Evolutionary conservation across 2,113 vertebrate genomes (phyloP).

Genomic region (Onychorhynchus coronatus): DNA sequence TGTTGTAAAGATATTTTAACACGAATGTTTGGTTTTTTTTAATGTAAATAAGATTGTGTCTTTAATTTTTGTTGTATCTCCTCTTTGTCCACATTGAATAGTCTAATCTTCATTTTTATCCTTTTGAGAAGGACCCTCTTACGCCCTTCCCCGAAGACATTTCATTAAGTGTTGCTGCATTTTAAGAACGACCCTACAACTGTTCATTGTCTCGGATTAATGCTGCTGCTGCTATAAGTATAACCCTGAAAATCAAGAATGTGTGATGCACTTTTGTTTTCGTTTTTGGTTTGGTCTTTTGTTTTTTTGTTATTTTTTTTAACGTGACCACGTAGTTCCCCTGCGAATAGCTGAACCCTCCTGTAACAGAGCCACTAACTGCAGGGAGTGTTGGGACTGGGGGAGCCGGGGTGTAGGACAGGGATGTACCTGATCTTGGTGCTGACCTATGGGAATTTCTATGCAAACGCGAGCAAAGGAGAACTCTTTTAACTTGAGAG

Average conservation of each 20-base stretch:
- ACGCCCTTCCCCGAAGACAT: conserved; percentile 67
- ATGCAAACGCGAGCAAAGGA: conserved; percentile 64
- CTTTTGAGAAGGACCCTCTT: conserved; percentile 63
- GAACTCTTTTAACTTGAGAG: conserved; percentile 56
- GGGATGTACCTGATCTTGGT: conserved; percentile 49
- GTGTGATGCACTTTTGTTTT: conserved; percentile 77
- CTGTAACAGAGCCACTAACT: conserved; percentile 70
- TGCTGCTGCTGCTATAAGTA: conserved; percentile 80
- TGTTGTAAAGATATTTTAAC: conserved; percentile 72
- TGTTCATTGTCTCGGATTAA: conserved; percentile 74
- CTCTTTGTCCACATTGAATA: conserved; percentile 42
- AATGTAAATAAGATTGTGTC: conserved; percentile 72
- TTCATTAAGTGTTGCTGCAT: conserved; percentile 73
- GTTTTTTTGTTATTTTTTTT: background rate
- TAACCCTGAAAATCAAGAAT: conserved; percentile 78
- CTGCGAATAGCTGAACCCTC: conserved; percentile 47
- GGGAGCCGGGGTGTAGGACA: background rate
- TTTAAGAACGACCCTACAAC: conserved; percentile 67
- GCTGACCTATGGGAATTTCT: conserved; percentile 65
- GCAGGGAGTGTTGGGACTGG: background rate
- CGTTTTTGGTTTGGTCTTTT: background rate
- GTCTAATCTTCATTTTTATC: conserved; percentile 50
- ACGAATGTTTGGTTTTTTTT: conserved; percentile 18
- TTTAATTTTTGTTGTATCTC: conserved; percentile 59
- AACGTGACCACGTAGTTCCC: conserved; percentile 45